These are phyloP conservation scores for Lontra canadensis DNA, from an alignment of 2,113 vertebrate species.

Conservation along the genomic window DNA sequence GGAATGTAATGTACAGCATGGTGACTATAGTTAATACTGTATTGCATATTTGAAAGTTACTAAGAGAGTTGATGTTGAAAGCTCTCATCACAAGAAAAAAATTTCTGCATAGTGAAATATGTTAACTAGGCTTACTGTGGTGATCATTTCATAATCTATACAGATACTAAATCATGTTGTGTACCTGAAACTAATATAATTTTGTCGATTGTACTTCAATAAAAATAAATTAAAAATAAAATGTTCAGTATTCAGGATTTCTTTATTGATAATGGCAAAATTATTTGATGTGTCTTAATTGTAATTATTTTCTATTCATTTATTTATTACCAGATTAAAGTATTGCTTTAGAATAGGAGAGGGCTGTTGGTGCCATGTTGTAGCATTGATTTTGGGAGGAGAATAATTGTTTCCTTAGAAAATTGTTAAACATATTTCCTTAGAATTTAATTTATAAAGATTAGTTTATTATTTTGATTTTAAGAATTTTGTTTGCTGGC, in stretches of 20 bases:
- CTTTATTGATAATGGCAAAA: not conserved
- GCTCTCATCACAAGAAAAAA: not conserved
- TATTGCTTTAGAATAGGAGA: not conserved
- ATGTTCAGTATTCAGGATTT: not conserved
- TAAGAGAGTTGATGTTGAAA: not conserved
- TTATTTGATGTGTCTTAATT: not conserved
- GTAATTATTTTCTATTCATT: not conserved
- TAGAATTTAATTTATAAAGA: slow-evolving; percentile 44
- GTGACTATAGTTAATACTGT: not conserved
- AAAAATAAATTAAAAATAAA: not conserved
- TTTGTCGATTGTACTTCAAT: not conserved
- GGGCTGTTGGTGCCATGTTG: not conserved
- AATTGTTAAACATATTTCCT: not conserved
- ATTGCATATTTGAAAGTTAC: not conserved
- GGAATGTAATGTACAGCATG: not conserved
- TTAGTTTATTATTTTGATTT: not conserved
- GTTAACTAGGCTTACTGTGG: too few species aligned
- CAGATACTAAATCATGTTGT: not conserved
- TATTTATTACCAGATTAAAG: not conserved
- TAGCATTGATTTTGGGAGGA: slow-evolving; percentile 13
- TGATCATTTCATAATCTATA: too few species aligned
- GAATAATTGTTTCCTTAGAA: slow-evolving; percentile 46
- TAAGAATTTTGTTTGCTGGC: not conserved
- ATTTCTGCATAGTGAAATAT: not conserved
- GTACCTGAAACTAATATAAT: not conserved